phyloP scores from a whole-genome alignment of 1,140 invertebrate species.

The Plectrocnemia conspersa region DNA sequence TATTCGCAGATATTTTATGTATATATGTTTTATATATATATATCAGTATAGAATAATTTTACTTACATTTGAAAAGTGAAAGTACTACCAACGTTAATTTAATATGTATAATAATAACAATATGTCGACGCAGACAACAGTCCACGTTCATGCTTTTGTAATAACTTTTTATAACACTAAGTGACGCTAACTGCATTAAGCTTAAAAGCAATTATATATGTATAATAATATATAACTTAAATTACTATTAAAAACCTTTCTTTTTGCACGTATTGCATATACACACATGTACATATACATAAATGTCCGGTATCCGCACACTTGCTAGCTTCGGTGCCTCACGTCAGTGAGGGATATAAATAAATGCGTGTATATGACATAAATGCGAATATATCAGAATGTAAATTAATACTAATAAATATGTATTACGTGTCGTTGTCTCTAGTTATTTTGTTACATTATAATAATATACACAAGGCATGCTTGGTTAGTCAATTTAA shows the following conservation, averaged over 20 bases:
- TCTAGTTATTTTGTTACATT: slow-evolving; percentile 32
- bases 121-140: slow-evolving; percentile 42
- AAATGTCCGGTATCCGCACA: no score
- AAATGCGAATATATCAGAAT: no score
- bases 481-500: slow-evolving; percentile 29
- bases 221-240: no score
- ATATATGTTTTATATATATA: neutral
- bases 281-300: no score
- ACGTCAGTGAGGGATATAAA: no score
- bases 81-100: slow-evolving; percentile 49
- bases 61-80: slow-evolving; percentile 37
- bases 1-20: slow-evolving; percentile 11
- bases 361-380: no score
- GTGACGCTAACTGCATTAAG: slow-evolving; percentile 48
- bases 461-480: slow-evolving; percentile 31
- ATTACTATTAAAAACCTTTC: no score
- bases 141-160: slow-evolving; percentile 43
- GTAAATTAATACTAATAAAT: slow-evolving; percentile 24
- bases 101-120: slow-evolving; percentile 53
- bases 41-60: slow-evolving; percentile 10
- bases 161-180: slow-evolving; percentile 50
- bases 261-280: no score
- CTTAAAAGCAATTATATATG: slow-evolving; percentile 36
- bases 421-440: slow-evolving; percentile 34
- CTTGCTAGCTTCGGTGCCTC: no score